Evolutionary conservation across 2,797 vertebrate genomes (phyloP).

Genomic region (Loriculus beryllinus): DNA sequence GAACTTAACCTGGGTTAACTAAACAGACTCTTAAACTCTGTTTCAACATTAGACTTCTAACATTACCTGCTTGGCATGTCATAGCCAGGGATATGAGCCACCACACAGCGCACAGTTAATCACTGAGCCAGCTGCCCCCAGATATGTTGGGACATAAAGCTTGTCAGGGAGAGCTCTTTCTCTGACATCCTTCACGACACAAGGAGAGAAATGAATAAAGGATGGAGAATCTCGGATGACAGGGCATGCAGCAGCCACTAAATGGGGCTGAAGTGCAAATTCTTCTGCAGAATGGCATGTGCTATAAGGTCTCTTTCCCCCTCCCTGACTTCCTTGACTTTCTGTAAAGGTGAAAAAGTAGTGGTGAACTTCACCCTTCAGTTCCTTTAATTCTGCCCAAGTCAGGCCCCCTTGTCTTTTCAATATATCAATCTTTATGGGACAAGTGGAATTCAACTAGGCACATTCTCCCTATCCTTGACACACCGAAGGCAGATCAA

Average conservation of each 20-base stretch:
- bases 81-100: neutral
- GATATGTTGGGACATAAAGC: neutral
- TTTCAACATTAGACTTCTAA: slow-evolving; percentile 41
- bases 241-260: neutral
- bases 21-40: slow-evolving; percentile 22
- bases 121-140: slow-evolving; percentile 11
- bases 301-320: neutral
- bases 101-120: neutral
- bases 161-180: neutral
- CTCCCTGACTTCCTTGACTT: neutral
- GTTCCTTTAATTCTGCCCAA: neutral
- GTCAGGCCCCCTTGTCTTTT: neutral
- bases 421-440: neutral
- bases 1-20: slow-evolving; percentile 52
- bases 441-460: neutral
- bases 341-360: neutral
- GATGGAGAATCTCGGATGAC: neutral
- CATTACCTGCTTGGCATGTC: slow-evolving; percentile 21
- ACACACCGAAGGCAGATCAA: rapidly evolving
- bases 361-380: neutral
- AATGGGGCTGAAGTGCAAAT: neutral
- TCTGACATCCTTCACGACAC: neutral
- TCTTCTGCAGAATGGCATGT: neutral
- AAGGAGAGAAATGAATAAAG: neutral
- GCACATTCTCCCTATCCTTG: neutral